Conservation (phyloP, 2,113 vertebrate genomes). For the Tiliqua scincoides region DNA sequence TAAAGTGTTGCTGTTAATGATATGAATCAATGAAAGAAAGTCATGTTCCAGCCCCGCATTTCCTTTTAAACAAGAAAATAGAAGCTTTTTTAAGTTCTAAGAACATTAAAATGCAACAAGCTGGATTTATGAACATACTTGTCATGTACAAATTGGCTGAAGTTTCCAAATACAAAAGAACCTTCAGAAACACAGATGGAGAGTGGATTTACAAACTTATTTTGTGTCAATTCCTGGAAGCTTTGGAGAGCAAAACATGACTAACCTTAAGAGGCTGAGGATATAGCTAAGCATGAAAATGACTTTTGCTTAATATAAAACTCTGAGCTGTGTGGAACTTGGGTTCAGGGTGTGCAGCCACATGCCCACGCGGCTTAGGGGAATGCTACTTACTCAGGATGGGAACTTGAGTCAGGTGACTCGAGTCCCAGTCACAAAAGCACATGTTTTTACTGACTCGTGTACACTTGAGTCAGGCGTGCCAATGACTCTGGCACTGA, state of each 20-base stretch:
- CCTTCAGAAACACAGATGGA: background rate
- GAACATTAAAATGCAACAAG: background rate
- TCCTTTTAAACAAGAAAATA: background rate
- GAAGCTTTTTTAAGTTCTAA: background rate
- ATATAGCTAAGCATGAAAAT: background rate
- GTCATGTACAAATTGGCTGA: background rate
- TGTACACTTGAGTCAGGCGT: too few species aligned
- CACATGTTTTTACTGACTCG: too few species aligned
- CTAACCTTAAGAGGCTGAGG: too few species aligned
- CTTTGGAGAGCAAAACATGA: background rate
- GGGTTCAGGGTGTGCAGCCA: too few species aligned
- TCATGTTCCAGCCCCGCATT: background rate
- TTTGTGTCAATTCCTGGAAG: background rate
- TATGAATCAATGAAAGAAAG: slow-evolving; percentile 1
- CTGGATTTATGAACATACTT: background rate
- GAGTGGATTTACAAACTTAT: background rate
- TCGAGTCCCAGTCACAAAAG: too few species aligned
- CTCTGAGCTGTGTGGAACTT: too few species aligned
- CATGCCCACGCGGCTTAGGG: too few species aligned
- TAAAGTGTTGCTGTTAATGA: background rate
- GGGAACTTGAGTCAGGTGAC: too few species aligned
- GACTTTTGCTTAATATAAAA: background rate
- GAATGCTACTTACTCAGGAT: too few species aligned
- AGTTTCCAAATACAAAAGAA: background rate
- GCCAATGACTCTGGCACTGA: too few species aligned